These are phyloP conservation scores for Enhydra lutris DNA, from an alignment of 2,113 vertebrate genomes.

Conservation along the genomic window DNA sequence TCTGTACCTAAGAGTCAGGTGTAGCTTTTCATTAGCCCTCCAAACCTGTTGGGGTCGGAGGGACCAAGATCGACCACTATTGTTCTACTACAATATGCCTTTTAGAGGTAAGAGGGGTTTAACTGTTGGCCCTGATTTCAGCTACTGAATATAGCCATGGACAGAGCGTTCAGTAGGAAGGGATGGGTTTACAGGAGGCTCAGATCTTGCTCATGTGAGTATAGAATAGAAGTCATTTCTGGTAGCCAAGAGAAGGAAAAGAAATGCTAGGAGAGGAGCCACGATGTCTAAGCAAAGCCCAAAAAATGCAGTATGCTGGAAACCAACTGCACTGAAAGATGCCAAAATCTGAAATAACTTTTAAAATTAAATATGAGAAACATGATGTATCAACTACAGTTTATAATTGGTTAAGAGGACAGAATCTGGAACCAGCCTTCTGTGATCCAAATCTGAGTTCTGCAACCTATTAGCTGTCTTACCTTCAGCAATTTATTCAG, in stretches of 20 bases:
- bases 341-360: constrained; percentile 58
- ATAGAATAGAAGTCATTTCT: constrained; percentile 5
- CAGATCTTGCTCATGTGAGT: neutral
- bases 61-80: neutral
- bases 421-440: neutral
- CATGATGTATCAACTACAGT: neutral
- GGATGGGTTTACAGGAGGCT: neutral
- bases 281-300: neutral
- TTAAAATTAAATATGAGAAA: constrained; percentile 18
- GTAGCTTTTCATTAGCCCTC: neutral
- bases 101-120: neutral
- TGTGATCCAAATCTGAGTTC: neutral
- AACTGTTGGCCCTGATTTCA: neutral
- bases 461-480: neutral
- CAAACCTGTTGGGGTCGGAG: neutral
- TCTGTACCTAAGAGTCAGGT: neutral
- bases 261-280: neutral
- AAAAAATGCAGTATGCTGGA: constrained; percentile 33
- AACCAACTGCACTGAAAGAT: constrained; percentile 1
- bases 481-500: neutral
- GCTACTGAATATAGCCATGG: neutral
- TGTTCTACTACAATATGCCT: neutral
- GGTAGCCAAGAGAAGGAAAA: constrained; percentile 32
- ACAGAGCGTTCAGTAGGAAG: neutral
- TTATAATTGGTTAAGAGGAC: neutral